A percentile compares a stretch with the other conserved stretches of the same genome.
phyloP scores from a whole-genome alignment of 2,113 vertebrate species.

The Neogobius melanostomus region DNA sequence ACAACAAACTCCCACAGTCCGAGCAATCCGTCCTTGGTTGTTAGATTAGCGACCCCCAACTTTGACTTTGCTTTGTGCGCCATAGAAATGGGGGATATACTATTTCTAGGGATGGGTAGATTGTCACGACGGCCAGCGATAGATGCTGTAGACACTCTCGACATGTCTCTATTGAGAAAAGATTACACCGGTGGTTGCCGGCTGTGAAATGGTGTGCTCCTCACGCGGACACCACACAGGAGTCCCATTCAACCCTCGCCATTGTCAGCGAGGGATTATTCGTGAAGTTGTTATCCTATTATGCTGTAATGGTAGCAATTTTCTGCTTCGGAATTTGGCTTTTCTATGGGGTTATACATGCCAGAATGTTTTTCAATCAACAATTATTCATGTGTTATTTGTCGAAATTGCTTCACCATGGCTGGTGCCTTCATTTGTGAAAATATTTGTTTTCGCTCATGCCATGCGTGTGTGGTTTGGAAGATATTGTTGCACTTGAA shows the following conservation, averaged over 20 bases:
- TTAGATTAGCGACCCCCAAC: conserved; percentile 38
- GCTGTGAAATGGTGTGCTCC: conserved; percentile 46
- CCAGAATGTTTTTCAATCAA: conserved; percentile 53
- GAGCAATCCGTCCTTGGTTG: conserved; percentile 17
- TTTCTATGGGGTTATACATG: conserved; percentile 39
- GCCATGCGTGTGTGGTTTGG: background rate
- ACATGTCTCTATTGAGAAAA: conserved; percentile 61
- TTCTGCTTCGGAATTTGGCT: conserved; percentile 70
- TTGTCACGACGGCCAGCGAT: conserved; percentile 16
- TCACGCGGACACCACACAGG: conserved; percentile 64
- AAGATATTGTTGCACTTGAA: background rate
- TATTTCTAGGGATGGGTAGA: conserved; percentile 21
- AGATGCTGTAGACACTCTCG: conserved; percentile 55
- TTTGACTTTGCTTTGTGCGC: conserved; percentile 27
- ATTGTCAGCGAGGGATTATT: conserved; percentile 76
- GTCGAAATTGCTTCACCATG: conserved; percentile 41
- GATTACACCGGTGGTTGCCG: conserved; percentile 70
- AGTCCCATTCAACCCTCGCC: conserved; percentile 61
- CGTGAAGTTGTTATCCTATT: conserved; percentile 79
- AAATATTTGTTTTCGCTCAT: conserved; percentile 16
- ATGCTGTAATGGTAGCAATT: conserved; percentile 71
- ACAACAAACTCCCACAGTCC: background rate
- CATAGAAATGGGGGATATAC: conserved; percentile 55
- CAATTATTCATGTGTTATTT: conserved; percentile 50
- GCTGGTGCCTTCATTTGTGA: conserved; percentile 1